These are phyloP conservation scores for Cephus pulcher DNA, from an alignment of 2,888 invertebrate species.

Conservation along the genomic window DNA sequence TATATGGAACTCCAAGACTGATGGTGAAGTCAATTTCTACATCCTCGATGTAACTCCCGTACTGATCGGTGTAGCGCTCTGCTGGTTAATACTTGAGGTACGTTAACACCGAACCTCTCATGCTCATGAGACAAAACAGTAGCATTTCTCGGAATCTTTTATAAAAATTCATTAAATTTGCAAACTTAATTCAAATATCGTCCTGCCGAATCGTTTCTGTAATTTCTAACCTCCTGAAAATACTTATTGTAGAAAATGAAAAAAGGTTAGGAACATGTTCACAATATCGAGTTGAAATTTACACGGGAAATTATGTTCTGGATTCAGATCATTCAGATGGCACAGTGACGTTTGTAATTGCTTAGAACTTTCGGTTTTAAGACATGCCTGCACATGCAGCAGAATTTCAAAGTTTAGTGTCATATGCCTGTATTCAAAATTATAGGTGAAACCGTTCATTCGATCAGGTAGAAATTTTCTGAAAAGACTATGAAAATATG, in stretches of 20 bases:
- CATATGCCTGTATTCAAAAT: no score
- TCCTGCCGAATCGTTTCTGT: background rate
- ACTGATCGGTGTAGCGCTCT: background rate
- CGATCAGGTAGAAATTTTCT: no score
- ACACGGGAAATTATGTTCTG: background rate
- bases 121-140: background rate
- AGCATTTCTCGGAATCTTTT: background rate
- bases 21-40: conserved; percentile 1
- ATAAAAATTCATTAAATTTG: background rate
- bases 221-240: background rate
- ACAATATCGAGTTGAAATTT: background rate
- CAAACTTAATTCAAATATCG: background rate
- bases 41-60: background rate
- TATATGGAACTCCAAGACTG: background rate
- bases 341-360: background rate
- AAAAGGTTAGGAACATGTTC: background rate
- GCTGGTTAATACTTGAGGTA: conserved; percentile 4
- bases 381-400: no score
- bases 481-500: no score
- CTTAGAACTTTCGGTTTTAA: no score
- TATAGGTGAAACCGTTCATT: no score
- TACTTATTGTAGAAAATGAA: background rate
- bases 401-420: no score
- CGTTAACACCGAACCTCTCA: background rate
- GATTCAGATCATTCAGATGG: background rate